Evolutionary conservation across 1,140 invertebrate genomes (phyloP), one percentile per base, ranked within the genome.

Genomic region (Plectrocnemia conspersa): DNA sequence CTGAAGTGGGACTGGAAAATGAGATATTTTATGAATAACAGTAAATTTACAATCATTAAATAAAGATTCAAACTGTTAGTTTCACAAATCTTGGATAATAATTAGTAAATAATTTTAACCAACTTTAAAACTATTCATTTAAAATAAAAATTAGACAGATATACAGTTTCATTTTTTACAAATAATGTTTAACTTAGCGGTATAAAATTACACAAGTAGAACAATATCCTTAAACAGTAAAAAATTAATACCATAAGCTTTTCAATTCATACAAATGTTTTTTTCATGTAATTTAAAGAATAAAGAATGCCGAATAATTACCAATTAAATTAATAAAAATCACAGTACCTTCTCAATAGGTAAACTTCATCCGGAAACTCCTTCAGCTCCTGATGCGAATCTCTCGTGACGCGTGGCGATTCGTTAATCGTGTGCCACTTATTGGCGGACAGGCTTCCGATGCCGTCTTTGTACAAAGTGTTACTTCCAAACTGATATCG

Each of bases 341-440:
- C 15, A 41, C 2, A 24, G 22, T 22, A 57, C 55, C 55, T 57
- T 36, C 38, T 40, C 16, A 45, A 19, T 21, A 29, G 19, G 52
- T 57, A 52, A 36, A 19, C 27, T 22, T 57, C 55, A 16, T 50
- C 55, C 2, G 3, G 38, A 32, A 50, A 44, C 24, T 56, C 36
- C 6, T 23, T 10, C 18, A 52, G 13, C 22, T 61, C 59, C 22
- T 32, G 40, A 42, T 50, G 54, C 29, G 38, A 23, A 7, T 44
- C 49, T 52, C 48, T 23, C 2, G 32, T 25, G 21, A 27, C 36
- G 3, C 40, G 42, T 10, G 49, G 36, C 2, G 45, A 49, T 16
- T 56, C 49, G 7, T 35, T 21, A 15, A 21, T 11, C 13, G 45
- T 11, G 22, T 55, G 53, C 53, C 53, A 52, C 19, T 35, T 41